Base-by-base conservation (phyloP, 2,888 invertebrate species). In the Euclidia mi region DNA sequence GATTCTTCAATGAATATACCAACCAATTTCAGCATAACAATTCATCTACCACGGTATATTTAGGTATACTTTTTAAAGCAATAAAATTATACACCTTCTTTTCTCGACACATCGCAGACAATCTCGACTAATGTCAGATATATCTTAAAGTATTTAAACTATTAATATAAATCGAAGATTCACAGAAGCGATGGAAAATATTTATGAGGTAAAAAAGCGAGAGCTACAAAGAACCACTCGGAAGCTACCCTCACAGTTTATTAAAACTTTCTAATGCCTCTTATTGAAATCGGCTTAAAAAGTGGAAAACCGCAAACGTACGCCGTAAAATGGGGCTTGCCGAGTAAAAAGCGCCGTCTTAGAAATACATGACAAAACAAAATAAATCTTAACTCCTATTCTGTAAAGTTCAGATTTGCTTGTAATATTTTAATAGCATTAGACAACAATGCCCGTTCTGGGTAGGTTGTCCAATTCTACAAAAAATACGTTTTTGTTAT, bases 251-350 rank as follows among this genome's bases (percentile, higher is more conserved):
- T 55, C 57, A 53, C 50, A 66, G 66, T 76, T 78, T 76, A 78
- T 82, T 79, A 78, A 78, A 81, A 82, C 76, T 78, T 79, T 58
- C 43, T 35, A 56, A 74, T 81, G 66, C 79, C 60, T 63, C 78
- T 79, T 79, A 81, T 75, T 73, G 76, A 64, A 79, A 81, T 75
- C 71, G 62, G 60, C 72, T 81, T 78, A 65, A 76, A 73, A 72
- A 68, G 58, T 60, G 17, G 60, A 72, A 68, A 77, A 71, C 74
- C 76, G 57, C 71, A 66, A 55, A 68, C 48, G 44, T 43, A 59
- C 56, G 56, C 57, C 50, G 62, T 72, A 49, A 69, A 65, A 69
- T 62, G 43, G 59, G 43, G 41, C 55, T 49, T 44, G 29, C 14
- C 15, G 31, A 40, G 41, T 35, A 53, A 71, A 67, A 67, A 71